A percentile compares a stretch with the other conserved stretches of the same genome.
Conservation (phyloP, 2,113 vertebrate genomes). For the Phodopus roborovskii region DNA sequence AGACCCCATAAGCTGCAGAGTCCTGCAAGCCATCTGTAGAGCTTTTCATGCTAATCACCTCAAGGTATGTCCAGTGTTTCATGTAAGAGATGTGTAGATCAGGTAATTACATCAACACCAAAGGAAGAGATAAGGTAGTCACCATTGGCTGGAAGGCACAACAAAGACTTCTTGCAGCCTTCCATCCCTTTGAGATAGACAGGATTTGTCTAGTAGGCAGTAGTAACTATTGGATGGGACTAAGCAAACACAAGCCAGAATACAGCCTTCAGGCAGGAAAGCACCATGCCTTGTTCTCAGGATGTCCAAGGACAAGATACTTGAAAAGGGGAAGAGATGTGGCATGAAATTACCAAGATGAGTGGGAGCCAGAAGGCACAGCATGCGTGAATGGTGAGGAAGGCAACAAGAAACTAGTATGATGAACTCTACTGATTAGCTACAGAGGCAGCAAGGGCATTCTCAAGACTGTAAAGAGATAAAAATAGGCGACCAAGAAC, state of each 20-base stretch:
- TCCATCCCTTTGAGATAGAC: not conserved
- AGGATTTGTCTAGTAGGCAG: not conserved
- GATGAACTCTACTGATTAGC: not conserved
- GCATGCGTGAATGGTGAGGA: not conserved
- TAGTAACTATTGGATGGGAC: not conserved
- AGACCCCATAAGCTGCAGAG: not conserved
- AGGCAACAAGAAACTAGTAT: not conserved
- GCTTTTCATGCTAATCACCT: not conserved
- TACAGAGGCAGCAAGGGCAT: not conserved
- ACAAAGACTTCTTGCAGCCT: not conserved
- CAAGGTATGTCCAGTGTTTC: not conserved
- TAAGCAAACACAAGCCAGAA: not conserved
- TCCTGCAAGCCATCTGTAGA: not conserved
- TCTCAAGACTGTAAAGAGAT: not conserved
- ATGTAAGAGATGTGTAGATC: not conserved
- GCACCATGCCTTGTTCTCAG: not conserved
- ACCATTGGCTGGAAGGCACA: rapidly evolving
- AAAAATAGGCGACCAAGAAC: not conserved
- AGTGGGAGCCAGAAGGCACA: not conserved
- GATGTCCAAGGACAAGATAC: not conserved
- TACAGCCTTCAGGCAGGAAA: not conserved
- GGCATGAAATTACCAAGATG: not conserved
- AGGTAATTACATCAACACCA: not conserved
- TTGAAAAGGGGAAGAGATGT: not conserved
- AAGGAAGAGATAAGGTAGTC: not conserved